Evolutionary conservation across 2,113 vertebrate genomes (phyloP).

Genomic region (Todiramphus saurophagus): DNA sequence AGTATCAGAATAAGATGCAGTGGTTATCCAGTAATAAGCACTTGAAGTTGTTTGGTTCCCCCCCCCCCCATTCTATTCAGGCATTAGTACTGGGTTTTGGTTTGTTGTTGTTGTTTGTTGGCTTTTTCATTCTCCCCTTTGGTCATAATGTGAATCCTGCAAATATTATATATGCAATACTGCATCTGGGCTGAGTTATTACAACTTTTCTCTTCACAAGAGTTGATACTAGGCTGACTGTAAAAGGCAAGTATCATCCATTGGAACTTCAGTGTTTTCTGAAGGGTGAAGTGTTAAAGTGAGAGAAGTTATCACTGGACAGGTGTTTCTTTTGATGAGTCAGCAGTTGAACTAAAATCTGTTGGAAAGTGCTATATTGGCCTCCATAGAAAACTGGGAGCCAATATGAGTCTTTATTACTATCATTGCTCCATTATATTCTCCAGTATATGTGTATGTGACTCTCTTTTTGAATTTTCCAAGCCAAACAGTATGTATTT

Average conservation of each 20-base stretch:
- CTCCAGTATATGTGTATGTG: not conserved
- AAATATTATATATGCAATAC: not conserved
- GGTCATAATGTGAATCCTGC: not conserved
- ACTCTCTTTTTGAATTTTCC: not conserved
- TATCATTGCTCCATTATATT: not conserved
- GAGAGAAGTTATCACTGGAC: not conserved
- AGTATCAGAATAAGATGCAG: not conserved
- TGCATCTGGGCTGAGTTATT: not conserved
- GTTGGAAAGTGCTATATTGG: not conserved
- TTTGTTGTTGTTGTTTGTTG: no score
- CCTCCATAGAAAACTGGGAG: not conserved
- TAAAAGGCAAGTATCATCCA: not conserved
- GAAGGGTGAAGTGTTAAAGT: not conserved
- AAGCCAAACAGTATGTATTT: not conserved
- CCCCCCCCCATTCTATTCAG: no score
- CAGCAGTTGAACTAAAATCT: not conserved
- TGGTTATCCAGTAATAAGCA: not conserved
- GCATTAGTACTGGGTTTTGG: not conserved
- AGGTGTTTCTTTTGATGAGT: not conserved
- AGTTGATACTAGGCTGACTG: not conserved
- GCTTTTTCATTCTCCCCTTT: not conserved
- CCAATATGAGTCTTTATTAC: not conserved
- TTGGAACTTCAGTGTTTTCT: not conserved
- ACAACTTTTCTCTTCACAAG: not conserved
- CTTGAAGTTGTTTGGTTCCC: not conserved